These are phyloP conservation scores for Cerceris ruficornis DNA, from an alignment of 2,888 invertebrate genomes.

Conservation along the genomic window DNA sequence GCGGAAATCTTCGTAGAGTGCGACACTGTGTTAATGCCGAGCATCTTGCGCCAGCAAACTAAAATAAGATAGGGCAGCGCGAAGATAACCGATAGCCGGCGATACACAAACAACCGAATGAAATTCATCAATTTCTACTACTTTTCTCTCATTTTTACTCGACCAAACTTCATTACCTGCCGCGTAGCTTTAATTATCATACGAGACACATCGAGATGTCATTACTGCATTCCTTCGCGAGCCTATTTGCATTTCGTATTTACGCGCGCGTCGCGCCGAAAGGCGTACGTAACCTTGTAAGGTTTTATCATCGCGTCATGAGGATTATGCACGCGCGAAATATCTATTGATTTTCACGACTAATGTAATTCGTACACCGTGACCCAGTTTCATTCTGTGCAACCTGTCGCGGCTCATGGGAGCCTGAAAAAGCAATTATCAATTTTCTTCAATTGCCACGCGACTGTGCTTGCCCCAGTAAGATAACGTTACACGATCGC, in stretches of 20 bases:
- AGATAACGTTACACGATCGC: conserved; percentile 4
- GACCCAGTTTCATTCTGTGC: conserved; percentile 8
- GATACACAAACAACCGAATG: conserved; percentile 17
- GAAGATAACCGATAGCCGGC: conserved; percentile 32
- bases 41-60: conserved; percentile 10
- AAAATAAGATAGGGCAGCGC: conserved; percentile 20
- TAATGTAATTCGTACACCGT: conserved; percentile 11
- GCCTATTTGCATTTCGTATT: background rate
- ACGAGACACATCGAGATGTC: too few species aligned
- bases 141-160: background rate
- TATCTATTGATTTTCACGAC: conserved; percentile 15
- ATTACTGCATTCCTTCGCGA: too few species aligned
- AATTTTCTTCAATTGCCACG: conserved; percentile 31
- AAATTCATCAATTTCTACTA: conserved; percentile 28
- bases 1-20: conserved; percentile 13
- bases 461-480: conserved; percentile 4
- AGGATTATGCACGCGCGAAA: background rate
- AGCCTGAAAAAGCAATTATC: conserved; percentile 22
- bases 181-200: too few species aligned
- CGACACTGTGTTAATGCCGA: conserved; percentile 1
- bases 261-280: background rate
- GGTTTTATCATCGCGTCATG: background rate
- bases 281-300: background rate
- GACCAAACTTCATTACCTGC: background rate
- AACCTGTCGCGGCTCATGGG: background rate